These are phyloP conservation scores for Drosophila setifemur DNA, from an alignment of 1,140 invertebrate genomes.

Conservation along the genomic window DNA sequence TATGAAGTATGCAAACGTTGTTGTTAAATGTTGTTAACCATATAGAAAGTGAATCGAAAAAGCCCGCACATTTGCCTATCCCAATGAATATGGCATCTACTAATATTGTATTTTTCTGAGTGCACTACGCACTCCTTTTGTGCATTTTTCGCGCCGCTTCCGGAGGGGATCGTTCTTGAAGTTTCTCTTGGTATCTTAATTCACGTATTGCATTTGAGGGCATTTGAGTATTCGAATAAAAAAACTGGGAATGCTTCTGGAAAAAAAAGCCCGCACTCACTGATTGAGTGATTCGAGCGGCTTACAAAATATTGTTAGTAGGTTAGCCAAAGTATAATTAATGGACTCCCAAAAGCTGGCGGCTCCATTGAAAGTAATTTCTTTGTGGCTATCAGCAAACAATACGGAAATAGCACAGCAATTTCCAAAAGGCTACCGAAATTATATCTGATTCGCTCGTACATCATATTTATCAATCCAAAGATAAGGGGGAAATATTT, in stretches of 20 bases:
- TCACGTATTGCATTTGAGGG: neutral
- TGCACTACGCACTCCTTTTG: constrained; percentile 43
- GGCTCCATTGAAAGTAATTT: constrained; percentile 1
- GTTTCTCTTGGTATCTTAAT: neutral
- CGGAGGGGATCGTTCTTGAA: constrained; percentile 35
- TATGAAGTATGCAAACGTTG: too few species aligned
- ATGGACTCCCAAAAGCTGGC: constrained; percentile 11
- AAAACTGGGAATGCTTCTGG: neutral
- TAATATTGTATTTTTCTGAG: constrained; percentile 1
- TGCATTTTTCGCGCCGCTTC: constrained; percentile 40
- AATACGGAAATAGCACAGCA: constrained; percentile 9
- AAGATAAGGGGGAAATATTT: constrained; percentile 14
- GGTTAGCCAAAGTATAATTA: constrained; percentile 32
- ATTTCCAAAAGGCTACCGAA: constrained; percentile 23
- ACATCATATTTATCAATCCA: constrained; percentile 40
- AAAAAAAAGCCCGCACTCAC: neutral
- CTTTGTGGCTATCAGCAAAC: constrained; percentile 1
- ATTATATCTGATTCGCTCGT: constrained; percentile 26
- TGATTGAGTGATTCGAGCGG: constrained; percentile 25
- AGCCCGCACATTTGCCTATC: too few species aligned
- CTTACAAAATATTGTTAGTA: constrained; percentile 28
- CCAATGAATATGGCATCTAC: too few species aligned
- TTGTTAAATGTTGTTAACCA: too few species aligned
- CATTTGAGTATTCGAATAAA: neutral
- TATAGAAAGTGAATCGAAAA: too few species aligned